phyloP scores from a whole-genome alignment of 2,797 vertebrate species.

The Phataginus tricuspis region DNA sequence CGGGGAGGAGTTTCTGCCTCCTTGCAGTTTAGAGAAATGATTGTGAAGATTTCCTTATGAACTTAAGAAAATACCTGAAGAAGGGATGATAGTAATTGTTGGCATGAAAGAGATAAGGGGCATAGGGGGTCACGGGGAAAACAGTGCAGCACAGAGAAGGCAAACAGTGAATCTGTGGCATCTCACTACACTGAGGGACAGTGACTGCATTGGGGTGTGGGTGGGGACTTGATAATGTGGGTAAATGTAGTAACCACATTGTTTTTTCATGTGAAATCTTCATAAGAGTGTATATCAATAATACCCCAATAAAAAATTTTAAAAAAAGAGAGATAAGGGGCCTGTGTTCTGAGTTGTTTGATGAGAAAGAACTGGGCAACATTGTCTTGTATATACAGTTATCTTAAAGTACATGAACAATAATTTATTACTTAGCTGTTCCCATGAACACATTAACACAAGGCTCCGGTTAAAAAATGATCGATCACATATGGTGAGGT shows the following conservation, averaged over 20 bases:
- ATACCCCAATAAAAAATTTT: too few relatives aligned
- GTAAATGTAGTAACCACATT: too few relatives aligned
- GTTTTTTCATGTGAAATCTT: too few relatives aligned
- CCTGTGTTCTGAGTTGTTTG: background rate
- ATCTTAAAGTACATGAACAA: background rate
- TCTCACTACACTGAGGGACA: too few relatives aligned
- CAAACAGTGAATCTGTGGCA: too few relatives aligned
- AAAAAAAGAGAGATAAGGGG: background rate
- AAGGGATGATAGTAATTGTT: fast-evolving
- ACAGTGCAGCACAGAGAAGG: too few relatives aligned
- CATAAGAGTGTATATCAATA: too few relatives aligned
- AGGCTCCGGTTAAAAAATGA: too few relatives aligned
- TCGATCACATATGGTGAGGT: background rate
- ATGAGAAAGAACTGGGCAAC: background rate
- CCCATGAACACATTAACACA: fast-evolving
- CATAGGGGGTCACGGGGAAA: too few relatives aligned
- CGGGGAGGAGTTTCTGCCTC: background rate
- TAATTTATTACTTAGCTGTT: background rate
- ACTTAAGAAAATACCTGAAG: background rate
- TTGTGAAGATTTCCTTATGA: background rate
- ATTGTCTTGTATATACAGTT: background rate
- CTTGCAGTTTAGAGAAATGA: background rate
- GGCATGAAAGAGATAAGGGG: background rate
- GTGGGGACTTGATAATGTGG: too few relatives aligned
- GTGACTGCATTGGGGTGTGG: too few relatives aligned